Evolutionary conservation across 2,797 vertebrate genomes (phyloP).

Genomic region (Phyllotis vaccarum): DNA sequence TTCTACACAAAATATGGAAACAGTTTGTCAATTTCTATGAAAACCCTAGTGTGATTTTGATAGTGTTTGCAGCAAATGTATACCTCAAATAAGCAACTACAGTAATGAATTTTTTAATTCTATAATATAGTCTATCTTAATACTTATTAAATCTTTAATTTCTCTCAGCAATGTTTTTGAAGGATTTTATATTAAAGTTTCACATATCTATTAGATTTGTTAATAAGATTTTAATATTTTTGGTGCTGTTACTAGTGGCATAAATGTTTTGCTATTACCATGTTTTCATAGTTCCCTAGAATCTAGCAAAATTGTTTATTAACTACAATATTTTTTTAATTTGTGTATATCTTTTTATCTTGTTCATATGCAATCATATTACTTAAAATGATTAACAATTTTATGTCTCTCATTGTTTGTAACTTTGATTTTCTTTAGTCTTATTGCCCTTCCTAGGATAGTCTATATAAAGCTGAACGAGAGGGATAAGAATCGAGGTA

Average conservation of each 20-base stretch:
- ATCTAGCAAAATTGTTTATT: conserved; percentile 35
- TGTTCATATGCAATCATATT: background rate
- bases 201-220: background rate
- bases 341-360: background rate
- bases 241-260: background rate
- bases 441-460: background rate
- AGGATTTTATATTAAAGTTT: background rate
- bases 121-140: background rate
- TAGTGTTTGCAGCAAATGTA: background rate
- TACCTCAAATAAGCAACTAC: background rate
- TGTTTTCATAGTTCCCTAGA: conserved; percentile 24
- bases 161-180: background rate
- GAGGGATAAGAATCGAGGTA: background rate
- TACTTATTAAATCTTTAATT: conserved; percentile 37
- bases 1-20: background rate
- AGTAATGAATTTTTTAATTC: conserved; percentile 9
- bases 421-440: background rate
- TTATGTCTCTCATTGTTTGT: background rate
- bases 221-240: background rate
- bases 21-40: background rate
- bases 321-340: background rate
- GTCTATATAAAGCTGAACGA: background rate
- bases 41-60: conserved; percentile 5
- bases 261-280: conserved; percentile 17
- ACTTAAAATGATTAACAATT: conserved; percentile 10